phyloP scores from a whole-genome alignment of 1,140 invertebrate genomes.

The Zaprionus vittiger region DNA sequence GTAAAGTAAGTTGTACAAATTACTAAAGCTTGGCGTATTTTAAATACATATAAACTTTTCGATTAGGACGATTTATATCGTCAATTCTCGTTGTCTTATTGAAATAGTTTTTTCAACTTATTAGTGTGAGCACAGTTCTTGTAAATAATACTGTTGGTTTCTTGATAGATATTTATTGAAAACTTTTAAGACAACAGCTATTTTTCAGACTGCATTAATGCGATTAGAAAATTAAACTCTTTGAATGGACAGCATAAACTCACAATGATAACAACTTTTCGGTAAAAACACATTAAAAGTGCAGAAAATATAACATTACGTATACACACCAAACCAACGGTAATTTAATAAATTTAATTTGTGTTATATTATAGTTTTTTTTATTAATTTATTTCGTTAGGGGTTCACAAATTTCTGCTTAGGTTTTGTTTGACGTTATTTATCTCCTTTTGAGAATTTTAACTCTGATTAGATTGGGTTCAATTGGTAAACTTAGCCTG shows the following conservation, averaged over 20 bases:
- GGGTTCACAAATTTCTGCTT: neutral
- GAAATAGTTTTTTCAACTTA: neutral
- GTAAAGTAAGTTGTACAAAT: neutral
- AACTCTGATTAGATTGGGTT: neutral
- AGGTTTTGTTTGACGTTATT: constrained; percentile 13
- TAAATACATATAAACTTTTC: neutral
- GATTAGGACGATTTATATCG: neutral
- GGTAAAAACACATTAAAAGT: neutral
- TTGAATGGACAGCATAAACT: constrained; percentile 22
- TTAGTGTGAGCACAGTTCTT: constrained; percentile 6
- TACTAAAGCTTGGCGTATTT: neutral
- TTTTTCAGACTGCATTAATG: neutral
- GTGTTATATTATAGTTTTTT: constrained; percentile 10
- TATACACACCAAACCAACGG: constrained; percentile 23
- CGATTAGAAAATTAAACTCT: constrained; percentile 2
- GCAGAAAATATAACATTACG: constrained; percentile 23
- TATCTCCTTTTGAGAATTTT: constrained; percentile 12
- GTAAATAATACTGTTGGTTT: constrained; percentile 38
- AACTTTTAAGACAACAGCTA: neutral
- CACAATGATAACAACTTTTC: constrained; percentile 18
- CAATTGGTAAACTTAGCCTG: constrained; percentile 14
- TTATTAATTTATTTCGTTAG: neutral
- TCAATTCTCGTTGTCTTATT: constrained; percentile 12
- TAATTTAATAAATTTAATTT: neutral
- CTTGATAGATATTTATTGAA: neutral